Percentiles rank a stretch among this genome's conserved stretches.
These are phyloP conservation scores for Maniola jurtina DNA, from an alignment of 1,140 invertebrate genomes.

Conservation along the genomic window DNA sequence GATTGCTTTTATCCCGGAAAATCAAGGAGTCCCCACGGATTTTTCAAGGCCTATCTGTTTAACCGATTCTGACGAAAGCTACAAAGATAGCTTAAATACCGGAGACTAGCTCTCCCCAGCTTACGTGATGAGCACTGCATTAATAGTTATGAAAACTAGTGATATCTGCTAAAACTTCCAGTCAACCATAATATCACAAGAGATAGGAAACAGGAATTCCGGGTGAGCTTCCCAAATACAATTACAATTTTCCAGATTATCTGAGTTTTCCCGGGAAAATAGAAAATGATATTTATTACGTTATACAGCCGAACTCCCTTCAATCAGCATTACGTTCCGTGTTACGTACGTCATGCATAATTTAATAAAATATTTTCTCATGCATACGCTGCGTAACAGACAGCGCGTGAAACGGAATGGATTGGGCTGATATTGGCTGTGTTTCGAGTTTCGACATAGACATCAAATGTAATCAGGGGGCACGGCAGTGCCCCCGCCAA, in stretches of 20 bases:
- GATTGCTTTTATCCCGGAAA: no score
- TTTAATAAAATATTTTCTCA: constrained; percentile 12
- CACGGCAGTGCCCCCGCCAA: no score
- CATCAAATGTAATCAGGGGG: no score
- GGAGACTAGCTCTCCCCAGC: no score
- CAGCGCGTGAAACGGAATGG: neutral
- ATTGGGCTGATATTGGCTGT: neutral
- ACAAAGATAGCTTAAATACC: no score
- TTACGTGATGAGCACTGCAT: no score
- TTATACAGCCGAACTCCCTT: constrained; percentile 9
- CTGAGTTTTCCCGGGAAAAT: neutral
- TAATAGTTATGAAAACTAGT: no score
- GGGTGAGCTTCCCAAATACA: neutral
- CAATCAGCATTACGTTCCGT: constrained; percentile 5
- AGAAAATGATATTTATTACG: constrained; percentile 10
- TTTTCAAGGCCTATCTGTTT: no score
- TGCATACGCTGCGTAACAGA: constrained; percentile 6
- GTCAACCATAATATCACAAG: neutral
- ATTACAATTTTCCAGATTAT: constrained; percentile 3
- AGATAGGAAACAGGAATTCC: neutral
- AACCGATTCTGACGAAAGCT: no score
- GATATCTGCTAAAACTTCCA: no score
- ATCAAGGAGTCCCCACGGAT: no score
- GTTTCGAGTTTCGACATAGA: no score
- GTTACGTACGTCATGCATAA: constrained; percentile 5